phyloP scores from a whole-genome alignment of 2,888 invertebrate genomes.

The Tetranychus piercei region DNA sequence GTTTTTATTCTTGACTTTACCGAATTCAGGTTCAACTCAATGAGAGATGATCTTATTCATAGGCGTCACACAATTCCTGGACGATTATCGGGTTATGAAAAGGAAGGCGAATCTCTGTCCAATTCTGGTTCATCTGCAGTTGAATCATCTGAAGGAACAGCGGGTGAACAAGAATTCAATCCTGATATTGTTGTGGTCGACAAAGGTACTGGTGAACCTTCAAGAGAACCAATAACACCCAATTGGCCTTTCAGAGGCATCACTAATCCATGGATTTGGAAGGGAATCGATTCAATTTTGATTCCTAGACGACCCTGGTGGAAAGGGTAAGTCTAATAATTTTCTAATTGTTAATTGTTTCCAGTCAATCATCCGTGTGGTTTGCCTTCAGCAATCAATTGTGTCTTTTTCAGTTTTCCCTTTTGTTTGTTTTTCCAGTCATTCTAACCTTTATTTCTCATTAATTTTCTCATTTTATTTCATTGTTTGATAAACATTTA shows the following conservation, averaged over 20 bases:
- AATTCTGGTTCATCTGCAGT: background rate
- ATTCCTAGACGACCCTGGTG: conserved; percentile 32
- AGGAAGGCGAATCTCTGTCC: background rate
- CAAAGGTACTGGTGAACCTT: background rate
- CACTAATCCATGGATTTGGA: conserved; percentile 12
- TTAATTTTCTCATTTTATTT: background rate
- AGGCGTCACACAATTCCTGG: background rate
- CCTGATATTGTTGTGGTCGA: conserved; percentile 16
- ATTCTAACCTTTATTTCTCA: background rate
- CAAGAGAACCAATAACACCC: background rate
- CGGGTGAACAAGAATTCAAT: conserved; percentile 4
- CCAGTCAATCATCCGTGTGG: background rate
- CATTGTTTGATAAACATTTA: background rate
- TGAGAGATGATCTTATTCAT: background rate
- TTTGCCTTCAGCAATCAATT: background rate
- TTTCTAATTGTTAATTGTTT: background rate
- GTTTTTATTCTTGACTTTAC: no score
- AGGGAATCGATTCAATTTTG: conserved; percentile 1
- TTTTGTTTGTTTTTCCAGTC: background rate
- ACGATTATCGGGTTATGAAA: background rate
- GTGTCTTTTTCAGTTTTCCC: background rate
- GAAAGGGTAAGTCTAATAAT: conserved; percentile 35
- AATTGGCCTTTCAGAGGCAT: conserved; percentile 4
- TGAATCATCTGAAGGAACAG: background rate
- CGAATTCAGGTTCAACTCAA: no score